A percentile compares a stretch with the other conserved stretches of the same genome.
Evolutionary conservation across 2,888 invertebrate species (phyloP).

Genomic region (Temnothorax unifasciatus): DNA sequence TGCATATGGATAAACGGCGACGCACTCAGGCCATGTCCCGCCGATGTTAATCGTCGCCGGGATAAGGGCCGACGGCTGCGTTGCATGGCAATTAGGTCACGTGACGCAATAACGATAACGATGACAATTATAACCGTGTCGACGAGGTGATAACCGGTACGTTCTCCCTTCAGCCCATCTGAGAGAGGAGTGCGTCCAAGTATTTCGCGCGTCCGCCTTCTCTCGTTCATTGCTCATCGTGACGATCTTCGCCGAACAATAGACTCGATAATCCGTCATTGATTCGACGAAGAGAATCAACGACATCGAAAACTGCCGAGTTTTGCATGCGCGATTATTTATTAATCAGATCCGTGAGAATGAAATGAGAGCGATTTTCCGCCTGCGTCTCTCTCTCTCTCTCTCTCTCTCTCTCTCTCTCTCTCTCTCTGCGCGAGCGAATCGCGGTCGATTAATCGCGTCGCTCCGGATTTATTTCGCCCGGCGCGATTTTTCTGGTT

Average conservation of each 20-base stretch:
- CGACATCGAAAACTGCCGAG: not conserved
- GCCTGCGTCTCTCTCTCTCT: not conserved
- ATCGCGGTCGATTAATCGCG: constrained; percentile 32
- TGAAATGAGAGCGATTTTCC: constrained; percentile 36
- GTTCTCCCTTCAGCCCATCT: not conserved
- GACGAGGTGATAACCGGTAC: constrained; percentile 61
- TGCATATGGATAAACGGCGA: constrained; percentile 53
- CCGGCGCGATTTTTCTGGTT: constrained; percentile 31
- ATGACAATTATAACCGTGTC: constrained; percentile 69
- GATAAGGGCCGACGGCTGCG: constrained; percentile 59
- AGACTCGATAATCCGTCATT: constrained; percentile 46
- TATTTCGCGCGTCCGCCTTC: constrained; percentile 43
- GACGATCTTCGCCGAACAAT: constrained; percentile 52
- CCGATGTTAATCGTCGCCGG: constrained; percentile 60
- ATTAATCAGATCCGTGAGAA: constrained; percentile 6
- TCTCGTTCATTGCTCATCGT: constrained; percentile 50
- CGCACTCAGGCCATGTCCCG: constrained; percentile 50
- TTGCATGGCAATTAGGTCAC: constrained; percentile 62
- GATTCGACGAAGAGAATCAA: not conserved
- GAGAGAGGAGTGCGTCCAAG: constrained; percentile 7
- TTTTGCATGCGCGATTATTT: constrained; percentile 25
- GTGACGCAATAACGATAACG: constrained; percentile 64
- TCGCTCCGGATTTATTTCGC: constrained; percentile 23
- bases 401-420: no score
- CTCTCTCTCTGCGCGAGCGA: not conserved